phyloP scores from a whole-genome alignment of 2,113 vertebrate species.

The Penelope pileata region DNA sequence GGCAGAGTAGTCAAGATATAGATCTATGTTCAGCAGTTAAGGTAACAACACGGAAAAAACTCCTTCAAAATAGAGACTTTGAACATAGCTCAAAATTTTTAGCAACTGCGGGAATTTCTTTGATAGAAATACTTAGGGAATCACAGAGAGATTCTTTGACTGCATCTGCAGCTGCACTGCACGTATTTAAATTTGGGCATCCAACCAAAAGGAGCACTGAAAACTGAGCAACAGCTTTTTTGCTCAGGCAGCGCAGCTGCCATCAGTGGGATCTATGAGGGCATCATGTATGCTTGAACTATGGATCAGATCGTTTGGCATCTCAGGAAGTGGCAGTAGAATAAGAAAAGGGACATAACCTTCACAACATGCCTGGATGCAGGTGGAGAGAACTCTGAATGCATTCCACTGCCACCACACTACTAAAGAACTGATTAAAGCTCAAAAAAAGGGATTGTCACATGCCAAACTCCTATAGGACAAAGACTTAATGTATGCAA shows the following conservation, averaged over 20 bases:
- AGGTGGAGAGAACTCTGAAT: neutral
- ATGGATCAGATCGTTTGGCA: rapidly evolving
- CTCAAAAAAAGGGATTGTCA: neutral
- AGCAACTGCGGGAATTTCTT: neutral
- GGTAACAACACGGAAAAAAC: neutral
- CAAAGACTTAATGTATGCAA: neutral
- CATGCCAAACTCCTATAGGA: neutral
- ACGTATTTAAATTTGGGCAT: neutral
- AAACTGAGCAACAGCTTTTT: neutral
- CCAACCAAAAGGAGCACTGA: neutral
- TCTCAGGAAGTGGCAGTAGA: neutral
- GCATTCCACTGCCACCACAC: neutral
- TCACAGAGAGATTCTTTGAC: neutral
- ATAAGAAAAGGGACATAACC: neutral
- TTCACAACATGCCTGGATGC: neutral
- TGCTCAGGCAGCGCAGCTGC: neutral
- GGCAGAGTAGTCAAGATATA: neutral
- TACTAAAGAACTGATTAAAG: neutral
- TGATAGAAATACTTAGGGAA: neutral
- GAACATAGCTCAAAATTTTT: neutral
- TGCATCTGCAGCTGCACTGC: neutral
- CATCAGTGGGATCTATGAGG: neutral
- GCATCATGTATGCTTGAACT: neutral
- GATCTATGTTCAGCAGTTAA: neutral
- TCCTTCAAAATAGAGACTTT: neutral